Conservation (phyloP, 2,797 vertebrate genomes). For the Craterocephalus amniculus region DNA sequence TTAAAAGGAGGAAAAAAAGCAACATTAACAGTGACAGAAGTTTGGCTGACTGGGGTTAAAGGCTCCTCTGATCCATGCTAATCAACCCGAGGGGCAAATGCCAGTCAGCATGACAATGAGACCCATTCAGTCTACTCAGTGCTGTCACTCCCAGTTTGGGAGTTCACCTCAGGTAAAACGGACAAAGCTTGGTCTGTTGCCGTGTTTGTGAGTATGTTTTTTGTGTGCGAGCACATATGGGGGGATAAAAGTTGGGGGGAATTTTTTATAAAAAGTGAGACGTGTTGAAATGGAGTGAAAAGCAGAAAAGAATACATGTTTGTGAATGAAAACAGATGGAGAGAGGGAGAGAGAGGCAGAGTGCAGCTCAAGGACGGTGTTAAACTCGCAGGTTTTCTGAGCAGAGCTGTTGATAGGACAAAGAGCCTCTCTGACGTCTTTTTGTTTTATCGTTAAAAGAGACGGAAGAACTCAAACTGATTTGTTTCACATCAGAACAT, state of each 20-base stretch:
- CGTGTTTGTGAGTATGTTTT: slow-evolving; percentile 45
- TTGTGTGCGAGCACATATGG: slow-evolving; percentile 32
- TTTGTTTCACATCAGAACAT: slow-evolving; percentile 29
- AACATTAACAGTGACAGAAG: slow-evolving; percentile 34
- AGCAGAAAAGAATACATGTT: background rate
- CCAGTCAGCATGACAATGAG: slow-evolving; percentile 68
- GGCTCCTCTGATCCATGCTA: slow-evolving; percentile 65
- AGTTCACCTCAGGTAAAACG: slow-evolving; percentile 77
- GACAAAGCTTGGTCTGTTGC: slow-evolving; percentile 72
- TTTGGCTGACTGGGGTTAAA: slow-evolving; percentile 49
- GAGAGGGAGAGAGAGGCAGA: slow-evolving; percentile 4
- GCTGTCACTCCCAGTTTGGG: slow-evolving; percentile 43
- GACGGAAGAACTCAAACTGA: slow-evolving; percentile 34
- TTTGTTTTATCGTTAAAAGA: slow-evolving; percentile 39
- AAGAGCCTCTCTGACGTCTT: slow-evolving; percentile 48
- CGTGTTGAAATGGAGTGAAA: slow-evolving; percentile 13
- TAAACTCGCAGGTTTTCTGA: slow-evolving; percentile 18
- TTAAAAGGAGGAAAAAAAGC: slow-evolving; percentile 21
- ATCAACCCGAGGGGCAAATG: slow-evolving; percentile 63
- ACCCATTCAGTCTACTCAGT: slow-evolving; percentile 64
- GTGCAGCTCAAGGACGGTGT: slow-evolving; percentile 55
- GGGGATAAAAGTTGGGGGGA: slow-evolving; percentile 6
- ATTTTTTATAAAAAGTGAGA: background rate
- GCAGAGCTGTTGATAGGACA: slow-evolving; percentile 29
- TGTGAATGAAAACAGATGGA: slow-evolving; percentile 38